Base-by-base conservation (phyloP, 2,888 invertebrate genomes). In the Yponomeuta evonymella region DNA sequence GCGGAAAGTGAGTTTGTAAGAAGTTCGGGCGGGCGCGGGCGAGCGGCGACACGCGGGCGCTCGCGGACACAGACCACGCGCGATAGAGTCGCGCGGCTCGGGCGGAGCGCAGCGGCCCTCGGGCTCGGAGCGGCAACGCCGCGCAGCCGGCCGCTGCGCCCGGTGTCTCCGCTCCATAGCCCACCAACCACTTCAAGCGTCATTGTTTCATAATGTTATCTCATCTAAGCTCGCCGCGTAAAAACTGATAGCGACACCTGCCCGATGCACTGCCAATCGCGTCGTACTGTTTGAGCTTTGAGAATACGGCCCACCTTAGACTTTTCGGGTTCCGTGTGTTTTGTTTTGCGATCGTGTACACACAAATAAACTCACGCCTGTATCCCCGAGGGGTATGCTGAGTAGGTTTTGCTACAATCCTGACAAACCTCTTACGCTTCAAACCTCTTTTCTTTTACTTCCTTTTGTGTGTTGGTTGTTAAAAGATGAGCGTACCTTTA, bases 1-100 rank as follows among this genome's bases (percentile, higher is more conserved):
- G 78, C 81, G 82, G 81, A 85, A 87, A 85, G 84, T 82, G 83
- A 87, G 84, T 87, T 87, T 83, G 78, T 80, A 88, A 89, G 86
- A 88, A 76, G 76, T 76, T 78, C 78, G 78, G 79, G 79, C 80
- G 73, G 75, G 75, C 74, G 72, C 72, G 48, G 70, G 73, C 75
- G 72, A 72, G 48, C 70, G 73, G 75, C 73, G 73, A 74, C 73
- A 67, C 67, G 15, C 67, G 43, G 70, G 72, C 74, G 75, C 75
- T 71, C 75, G 76, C 75, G 75, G 75, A 75, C 75, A 72, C 76
- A 74, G 74, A 72, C 74, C 72, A 29, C 71, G 72, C 73, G 73
- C 75, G 62, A 62, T 29, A 58, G 51, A 15, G 15, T 1, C 12
- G 51, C 12, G 36, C 30, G 36, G 67, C 30, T 6, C 8, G 9